phyloP scores from a whole-genome alignment of 2,888 invertebrate species.

The Monoplex corrugatus region DNA sequence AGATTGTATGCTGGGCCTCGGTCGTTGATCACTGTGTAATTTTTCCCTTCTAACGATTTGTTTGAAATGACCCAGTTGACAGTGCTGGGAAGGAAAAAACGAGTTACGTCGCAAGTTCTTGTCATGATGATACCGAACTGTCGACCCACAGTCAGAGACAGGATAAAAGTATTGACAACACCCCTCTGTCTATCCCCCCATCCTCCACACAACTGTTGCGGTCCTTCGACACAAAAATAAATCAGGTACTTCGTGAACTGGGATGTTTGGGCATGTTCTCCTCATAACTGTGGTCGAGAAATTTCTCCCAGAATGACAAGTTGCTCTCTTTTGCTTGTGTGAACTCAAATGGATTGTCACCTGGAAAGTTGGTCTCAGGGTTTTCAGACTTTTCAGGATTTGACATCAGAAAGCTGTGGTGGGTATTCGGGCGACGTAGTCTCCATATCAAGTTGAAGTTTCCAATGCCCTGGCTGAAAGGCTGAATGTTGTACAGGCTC shows the following conservation, averaged over 20 bases:
- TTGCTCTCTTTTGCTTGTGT: too few relatives aligned
- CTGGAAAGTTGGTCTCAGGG: too few relatives aligned
- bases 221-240: conserved; percentile 58
- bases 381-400: too few relatives aligned
- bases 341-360: too few relatives aligned
- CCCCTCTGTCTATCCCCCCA: conserved; percentile 60
- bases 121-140: conserved; percentile 57
- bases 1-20: not conserved
- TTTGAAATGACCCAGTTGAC: conserved; percentile 55
- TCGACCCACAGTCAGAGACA: conserved; percentile 52
- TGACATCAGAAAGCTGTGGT: too few relatives aligned
- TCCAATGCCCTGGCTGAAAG: too few relatives aligned
- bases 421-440: too few relatives aligned
- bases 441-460: too few relatives aligned
- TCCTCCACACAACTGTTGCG: conserved; percentile 54
- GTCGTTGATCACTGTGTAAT: conserved; percentile 17
- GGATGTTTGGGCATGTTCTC: too few relatives aligned
- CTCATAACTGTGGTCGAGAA: too few relatives aligned
- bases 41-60: conserved; percentile 45
- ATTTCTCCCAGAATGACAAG: too few relatives aligned
- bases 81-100: conserved; percentile 56
- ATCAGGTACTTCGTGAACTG: conserved; percentile 57
- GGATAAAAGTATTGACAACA: conserved; percentile 50
- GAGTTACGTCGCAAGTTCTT: conserved; percentile 53
- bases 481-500: too few relatives aligned